phyloP scores from a whole-genome alignment of 2,888 invertebrate species.

The Ceriagrion tenellum region DNA sequence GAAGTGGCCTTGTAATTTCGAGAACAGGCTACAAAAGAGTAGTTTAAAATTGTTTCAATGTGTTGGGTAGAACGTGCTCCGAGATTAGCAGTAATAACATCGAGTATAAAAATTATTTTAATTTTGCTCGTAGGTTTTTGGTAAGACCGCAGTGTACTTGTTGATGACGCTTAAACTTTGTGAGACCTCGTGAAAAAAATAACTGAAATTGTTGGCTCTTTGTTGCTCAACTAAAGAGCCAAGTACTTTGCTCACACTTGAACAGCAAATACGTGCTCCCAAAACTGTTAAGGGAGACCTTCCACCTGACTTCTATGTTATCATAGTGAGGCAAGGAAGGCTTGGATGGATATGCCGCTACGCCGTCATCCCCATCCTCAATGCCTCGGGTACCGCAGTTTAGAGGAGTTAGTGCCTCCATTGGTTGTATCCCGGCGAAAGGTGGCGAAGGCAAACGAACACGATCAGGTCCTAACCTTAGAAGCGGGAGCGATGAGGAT shows the following conservation, averaged over 20 bases:
- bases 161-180: too few species aligned
- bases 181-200: too few species aligned
- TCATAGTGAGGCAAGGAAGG: not conserved
- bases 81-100: too few species aligned
- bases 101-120: too few species aligned
- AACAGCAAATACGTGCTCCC: not conserved
- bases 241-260: not conserved
- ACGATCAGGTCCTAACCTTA: not conserved
- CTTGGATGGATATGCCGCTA: not conserved
- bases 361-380: not conserved
- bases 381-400: not conserved
- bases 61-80: too few species aligned
- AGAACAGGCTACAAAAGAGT: too few species aligned
- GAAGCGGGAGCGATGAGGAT: not conserved
- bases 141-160: too few species aligned
- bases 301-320: not conserved
- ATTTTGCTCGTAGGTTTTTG: too few species aligned
- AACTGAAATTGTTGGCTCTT: too few species aligned
- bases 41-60: too few species aligned
- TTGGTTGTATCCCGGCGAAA: not conserved
- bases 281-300: not conserved
- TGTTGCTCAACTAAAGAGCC: too few species aligned
- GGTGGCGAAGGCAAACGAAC: not conserved
- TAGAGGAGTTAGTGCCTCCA: not conserved
- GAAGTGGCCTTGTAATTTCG: too few species aligned